Base-by-base conservation (phyloP, 2,113 vertebrate genomes). In the Poeciliopsis retropinna region DNA sequence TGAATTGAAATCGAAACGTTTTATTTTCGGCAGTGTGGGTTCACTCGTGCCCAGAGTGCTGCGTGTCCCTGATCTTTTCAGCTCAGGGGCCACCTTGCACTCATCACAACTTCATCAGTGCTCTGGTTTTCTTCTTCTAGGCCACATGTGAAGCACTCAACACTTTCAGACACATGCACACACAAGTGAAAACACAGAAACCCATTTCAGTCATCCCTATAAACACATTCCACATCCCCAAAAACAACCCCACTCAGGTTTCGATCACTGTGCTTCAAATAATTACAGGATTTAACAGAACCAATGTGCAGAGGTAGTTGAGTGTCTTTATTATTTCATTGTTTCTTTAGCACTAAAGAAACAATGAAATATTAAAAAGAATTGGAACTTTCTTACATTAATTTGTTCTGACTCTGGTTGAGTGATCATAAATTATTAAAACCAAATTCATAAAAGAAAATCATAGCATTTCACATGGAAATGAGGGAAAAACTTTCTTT, bases 81-180 rank as follows among this genome's bases (percentile, higher is more conserved):
- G 57, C 54, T 47, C 13, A 10, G 62, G 37, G 54, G 62, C 68
- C 73, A 70, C 64, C 3, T 9, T 6, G 14, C 32, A 51, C 76
- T 86, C 75, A 72, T 85, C 79, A 81, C 32, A 70, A 62, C 70
- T 73, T 30, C 72, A 66, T 37, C 75, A 72, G 73, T 63, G 68
- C 61, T 73, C 74, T 32, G 60, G 73, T 80, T 83, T 80, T 41
- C 31, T 57, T 75, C 70, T 73, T 82, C 75, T 85, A 88, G 88
- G 88, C 76, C 75, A 81, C 74, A 77, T 27, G 31, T 41, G 5
- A 28, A 0, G 22, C 29, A 47, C 70, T 75, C 67, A 67, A 73
- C 75, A 65, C 39, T n/a, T 60, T 4, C 29, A 34, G n/a, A 74
- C 69, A 30, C 17, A 4, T n/a, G 29, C 25, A 54, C 68, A 32